Conservation (phyloP, 2,797 vertebrate species). For the Schizopygopsis pylzovi region DNA sequence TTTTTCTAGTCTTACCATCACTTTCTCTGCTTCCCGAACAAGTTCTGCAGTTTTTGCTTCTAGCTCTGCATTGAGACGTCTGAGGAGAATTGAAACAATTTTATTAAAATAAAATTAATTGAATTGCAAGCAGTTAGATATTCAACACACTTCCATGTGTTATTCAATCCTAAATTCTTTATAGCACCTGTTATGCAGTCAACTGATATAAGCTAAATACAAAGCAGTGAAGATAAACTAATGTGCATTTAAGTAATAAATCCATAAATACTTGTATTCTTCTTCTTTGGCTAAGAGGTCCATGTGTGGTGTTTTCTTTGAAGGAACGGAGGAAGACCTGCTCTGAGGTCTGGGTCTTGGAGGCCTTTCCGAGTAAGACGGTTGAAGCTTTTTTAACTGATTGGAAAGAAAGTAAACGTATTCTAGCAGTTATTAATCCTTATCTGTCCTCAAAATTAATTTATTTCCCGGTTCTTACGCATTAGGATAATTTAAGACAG, state of each 20-base stretch:
- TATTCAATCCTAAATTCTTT: not conserved
- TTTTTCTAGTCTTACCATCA: conserved; percentile 81
- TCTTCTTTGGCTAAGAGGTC: conserved; percentile 82
- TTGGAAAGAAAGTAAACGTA: conserved; percentile 8
- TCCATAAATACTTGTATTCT: conserved; percentile 81
- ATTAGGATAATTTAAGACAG: not conserved
- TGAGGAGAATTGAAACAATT: conserved; percentile 56
- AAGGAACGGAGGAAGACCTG: conserved; percentile 63
- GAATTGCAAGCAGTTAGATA: not conserved
- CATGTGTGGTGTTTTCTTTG: conserved; percentile 57
- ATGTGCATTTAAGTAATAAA: not conserved
- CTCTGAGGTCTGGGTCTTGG: conserved; percentile 48
- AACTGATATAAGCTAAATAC: not conserved
- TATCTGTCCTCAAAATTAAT: not conserved
- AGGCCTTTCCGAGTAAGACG: conserved; percentile 56
- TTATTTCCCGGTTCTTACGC: not conserved
- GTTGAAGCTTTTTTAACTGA: conserved; percentile 64
- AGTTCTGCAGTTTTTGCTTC: conserved; percentile 90
- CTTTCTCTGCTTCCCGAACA: conserved; percentile 86
- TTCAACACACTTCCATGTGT: not conserved
- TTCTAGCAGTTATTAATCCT: not conserved
- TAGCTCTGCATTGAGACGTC: conserved; percentile 89
- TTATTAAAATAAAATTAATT: too few species aligned
- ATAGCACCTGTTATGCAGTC: not conserved
- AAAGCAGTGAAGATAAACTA: not conserved